Evolutionary conservation across 2,797 vertebrate genomes (phyloP).

Genomic region (Anguilla obscura): DNA sequence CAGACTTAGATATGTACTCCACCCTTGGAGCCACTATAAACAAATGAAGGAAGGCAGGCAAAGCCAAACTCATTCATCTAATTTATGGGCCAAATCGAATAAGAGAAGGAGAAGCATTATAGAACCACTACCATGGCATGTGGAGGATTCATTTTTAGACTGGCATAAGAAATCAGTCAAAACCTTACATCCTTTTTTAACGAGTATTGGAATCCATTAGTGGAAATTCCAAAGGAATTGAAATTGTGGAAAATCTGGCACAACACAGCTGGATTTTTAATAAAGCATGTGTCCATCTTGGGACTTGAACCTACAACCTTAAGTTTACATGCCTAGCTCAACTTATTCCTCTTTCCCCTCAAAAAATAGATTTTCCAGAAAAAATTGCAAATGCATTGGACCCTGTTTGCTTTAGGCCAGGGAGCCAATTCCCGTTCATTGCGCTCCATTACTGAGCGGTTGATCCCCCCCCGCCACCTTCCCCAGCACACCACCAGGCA

Average conservation of each 20-base stretch:
- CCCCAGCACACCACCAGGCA: not conserved
- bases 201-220: not conserved
- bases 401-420: not conserved
- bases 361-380: not conserved
- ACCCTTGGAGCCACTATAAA: not conserved
- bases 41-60: not conserved
- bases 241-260: not conserved
- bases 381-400: not conserved
- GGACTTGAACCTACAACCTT: not conserved
- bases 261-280: not conserved
- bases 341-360: not conserved
- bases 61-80: not conserved
- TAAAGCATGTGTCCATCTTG: constrained; percentile 2
- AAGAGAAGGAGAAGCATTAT: not conserved
- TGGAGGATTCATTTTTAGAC: not conserved
- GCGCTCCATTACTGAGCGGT: not conserved
- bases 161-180: not conserved
- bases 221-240: not conserved
- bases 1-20: not conserved
- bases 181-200: no score
- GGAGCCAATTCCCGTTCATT: not conserved
- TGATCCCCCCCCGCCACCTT: not conserved
- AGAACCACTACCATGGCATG: not conserved
- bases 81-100: not conserved
- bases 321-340: not conserved